These are phyloP conservation scores for Aethina tumida DNA, from an alignment of 1,140 invertebrate genomes.

Conservation along the genomic window DNA sequence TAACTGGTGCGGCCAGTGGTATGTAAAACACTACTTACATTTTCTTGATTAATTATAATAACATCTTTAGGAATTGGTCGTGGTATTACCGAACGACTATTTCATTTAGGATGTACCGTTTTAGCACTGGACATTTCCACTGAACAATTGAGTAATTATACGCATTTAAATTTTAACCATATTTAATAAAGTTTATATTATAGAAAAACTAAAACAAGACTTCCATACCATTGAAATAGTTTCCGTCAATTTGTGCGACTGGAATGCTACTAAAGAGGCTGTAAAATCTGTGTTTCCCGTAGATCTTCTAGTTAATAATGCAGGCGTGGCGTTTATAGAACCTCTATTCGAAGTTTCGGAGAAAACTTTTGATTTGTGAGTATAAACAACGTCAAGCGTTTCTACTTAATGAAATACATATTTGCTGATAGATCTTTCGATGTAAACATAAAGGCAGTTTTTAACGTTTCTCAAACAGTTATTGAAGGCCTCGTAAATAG, in stretches of 20 bases:
- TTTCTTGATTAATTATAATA: no score
- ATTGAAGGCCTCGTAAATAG: conserved; percentile 60
- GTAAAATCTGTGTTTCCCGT: conserved; percentile 46
- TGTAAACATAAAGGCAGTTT: conserved; percentile 73
- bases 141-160: no score
- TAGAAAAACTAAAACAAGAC: conserved; percentile 48
- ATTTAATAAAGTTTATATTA: no score
- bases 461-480: conserved; percentile 75
- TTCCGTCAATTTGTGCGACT: conserved; percentile 61
- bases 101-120: background rate
- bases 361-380: conserved; percentile 61
- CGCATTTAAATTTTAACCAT: no score
- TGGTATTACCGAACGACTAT: background rate
- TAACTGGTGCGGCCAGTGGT: background rate
- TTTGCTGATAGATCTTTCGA: conserved; percentile 54
- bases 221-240: conserved; percentile 52
- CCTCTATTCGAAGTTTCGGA: conserved; percentile 53
- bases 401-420: conserved; percentile 4
- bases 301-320: conserved; percentile 77
- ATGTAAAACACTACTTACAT: no score
- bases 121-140: background rate
- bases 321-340: conserved; percentile 42
- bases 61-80: conserved; percentile 3
- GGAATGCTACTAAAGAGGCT: conserved; percentile 55
- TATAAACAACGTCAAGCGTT: background rate